These are phyloP conservation scores for Helleia helle DNA, from an alignment of 2,888 invertebrate genomes.

Conservation along the genomic window DNA sequence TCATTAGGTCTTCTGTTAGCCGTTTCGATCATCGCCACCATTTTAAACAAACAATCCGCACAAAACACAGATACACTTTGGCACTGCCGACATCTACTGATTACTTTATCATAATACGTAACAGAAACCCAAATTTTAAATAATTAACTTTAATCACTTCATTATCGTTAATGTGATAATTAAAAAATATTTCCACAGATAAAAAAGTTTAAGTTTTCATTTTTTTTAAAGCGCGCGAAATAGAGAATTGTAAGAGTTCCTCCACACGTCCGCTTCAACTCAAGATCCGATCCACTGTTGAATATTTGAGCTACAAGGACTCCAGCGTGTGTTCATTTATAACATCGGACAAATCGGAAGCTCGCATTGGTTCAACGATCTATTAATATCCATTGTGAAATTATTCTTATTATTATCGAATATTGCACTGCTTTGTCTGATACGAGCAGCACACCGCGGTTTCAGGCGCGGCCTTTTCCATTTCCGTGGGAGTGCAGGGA, in stretches of 20 bases:
- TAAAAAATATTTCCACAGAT: too few species aligned
- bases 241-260: neutral
- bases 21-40: conserved; percentile 51
- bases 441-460: too few species aligned
- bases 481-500: too few species aligned
- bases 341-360: conserved; percentile 15
- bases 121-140: neutral
- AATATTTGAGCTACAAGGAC: conserved; percentile 34
- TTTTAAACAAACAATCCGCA: conserved; percentile 25
- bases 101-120: neutral
- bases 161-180: too few species aligned
- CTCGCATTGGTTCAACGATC: too few species aligned
- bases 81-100: neutral
- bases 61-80: conserved; percentile 8
- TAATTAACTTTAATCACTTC: conserved; percentile 4
- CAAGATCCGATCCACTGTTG: conserved; percentile 27
- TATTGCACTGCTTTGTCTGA: too few species aligned
- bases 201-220: too few species aligned
- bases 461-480: too few species aligned
- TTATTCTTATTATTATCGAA: too few species aligned
- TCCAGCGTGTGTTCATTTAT: conserved; percentile 16
- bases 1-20: conserved; percentile 41
- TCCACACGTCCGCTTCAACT: conserved; percentile 16
- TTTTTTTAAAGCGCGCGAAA: neutral
- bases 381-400: too few species aligned